Base-by-base conservation (phyloP, 2,113 vertebrate species). In the Petroica traversi region DNA sequence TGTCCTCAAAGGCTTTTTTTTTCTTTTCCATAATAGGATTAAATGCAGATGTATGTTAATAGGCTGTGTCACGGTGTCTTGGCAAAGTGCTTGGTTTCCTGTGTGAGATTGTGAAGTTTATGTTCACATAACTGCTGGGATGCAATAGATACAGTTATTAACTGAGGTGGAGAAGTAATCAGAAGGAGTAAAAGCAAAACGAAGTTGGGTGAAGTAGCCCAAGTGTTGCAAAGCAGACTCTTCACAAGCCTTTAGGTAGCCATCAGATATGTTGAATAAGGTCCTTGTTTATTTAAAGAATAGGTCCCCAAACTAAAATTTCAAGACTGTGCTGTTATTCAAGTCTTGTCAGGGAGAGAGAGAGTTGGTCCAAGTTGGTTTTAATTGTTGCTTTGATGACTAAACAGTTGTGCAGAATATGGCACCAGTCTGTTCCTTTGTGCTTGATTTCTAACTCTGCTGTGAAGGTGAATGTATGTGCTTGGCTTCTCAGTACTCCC, bases 301-400 rank as follows among this genome's bases (percentile, higher is more conserved):
- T 11, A 40, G 31, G 29, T 78, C 38, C 43, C 14, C 73, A 67
- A 40, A 38, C 64, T 38, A 51, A 92, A 77, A 58, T 43, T 69
- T 89, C 86, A 69, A 79, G 91, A 34, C 55, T 62, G 19, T 59
- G 55, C 79, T 91, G 89, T 89, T 96, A 62, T n/a, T 91, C 54
- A 34, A 12, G 78, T 62, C 34, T 74, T 51, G 31, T 34, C 34
- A 68, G 68, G 49, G 68, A 68, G 33, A 89, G 41, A 8, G 3
- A 46, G 20, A 64, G 49, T 40, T 78, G 23, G 26, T 82, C 45
- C 84, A 57, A 12, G 46, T 18, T 52, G 43, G 24, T 51, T 92
- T 92, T 45, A 49, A 20, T 12, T 66, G 71, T 28, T 68, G 23
- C 52, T 73, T 72, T 64, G 75, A 24, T 5, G 4, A 28, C 54